Base-by-base conservation (phyloP, 2,113 vertebrate genomes). In the Melanocharis versteri region DNA sequence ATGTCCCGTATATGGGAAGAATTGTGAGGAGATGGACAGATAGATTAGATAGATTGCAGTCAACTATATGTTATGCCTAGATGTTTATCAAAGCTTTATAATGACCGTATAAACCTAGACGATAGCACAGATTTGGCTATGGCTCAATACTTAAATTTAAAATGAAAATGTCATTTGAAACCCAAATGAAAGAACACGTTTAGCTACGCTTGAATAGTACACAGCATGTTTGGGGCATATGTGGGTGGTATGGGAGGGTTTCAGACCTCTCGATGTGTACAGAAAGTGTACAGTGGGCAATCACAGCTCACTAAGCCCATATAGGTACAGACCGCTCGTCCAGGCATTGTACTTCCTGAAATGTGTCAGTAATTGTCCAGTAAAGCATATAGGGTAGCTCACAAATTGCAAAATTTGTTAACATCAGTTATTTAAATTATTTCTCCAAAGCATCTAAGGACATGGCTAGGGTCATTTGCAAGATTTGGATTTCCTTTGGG, bases 1-100 rank as follows among this genome's bases (percentile, higher is more conserved):
- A 96, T 97, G 96, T 89, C 81, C 80, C 9, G 8, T 96, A 65
- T 96, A 85, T 95, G 88, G 87, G 87, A 94, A 96, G 96, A 97
- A 95, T 87, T 90, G 93, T 91, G 93, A 94, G 68, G 85, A 97
- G 86, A 92, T 96, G 95, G 96, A 94, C 92, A 96, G 97, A 93
- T 89, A 96, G 97, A 97, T 96, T 92, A 93, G 90, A 90, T 92
- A 96, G 93, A 82, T 66, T 83, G 58, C 37, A 20, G 56, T 93
- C 84, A 77, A 79, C 64, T 83, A 13, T 92, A 62, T 48, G 69
- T 76, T 93, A 93, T 90, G 92, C 70, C 79, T 88, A 93, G 84
- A 93, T 94, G 57, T 92, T 96, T 97, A 93, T 97, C 96, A 96
- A 84, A 94, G 76, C 65, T 89, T 71, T 75, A 58, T 97, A 96